Evolutionary conservation across 2,113 vertebrate species (phyloP).

Genomic region (Myrmecophaga tridactyla): DNA sequence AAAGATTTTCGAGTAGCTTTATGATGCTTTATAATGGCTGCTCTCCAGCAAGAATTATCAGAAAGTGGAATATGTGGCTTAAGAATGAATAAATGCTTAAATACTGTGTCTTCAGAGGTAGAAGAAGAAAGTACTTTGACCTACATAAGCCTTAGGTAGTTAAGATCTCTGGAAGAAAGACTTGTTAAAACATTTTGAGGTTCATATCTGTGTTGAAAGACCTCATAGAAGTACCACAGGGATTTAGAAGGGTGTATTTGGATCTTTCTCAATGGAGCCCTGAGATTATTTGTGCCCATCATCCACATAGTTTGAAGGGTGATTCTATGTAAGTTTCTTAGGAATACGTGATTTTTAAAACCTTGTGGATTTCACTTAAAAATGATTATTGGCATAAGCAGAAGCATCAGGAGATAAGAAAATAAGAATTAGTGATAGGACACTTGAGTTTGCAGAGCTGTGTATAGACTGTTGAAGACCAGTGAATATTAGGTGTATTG

Average conservation of each 20-base stretch:
- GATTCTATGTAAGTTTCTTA: conserved; percentile 19
- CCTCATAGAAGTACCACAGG: background rate
- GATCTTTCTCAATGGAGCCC: background rate
- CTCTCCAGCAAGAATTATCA: conserved; percentile 12
- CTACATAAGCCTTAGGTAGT: background rate
- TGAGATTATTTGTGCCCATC: background rate
- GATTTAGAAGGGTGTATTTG: background rate
- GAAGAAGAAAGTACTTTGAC: background rate
- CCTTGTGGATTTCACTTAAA: conserved; percentile 22
- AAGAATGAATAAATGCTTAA: conserved; percentile 35
- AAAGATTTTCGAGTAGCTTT: conserved; percentile 22
- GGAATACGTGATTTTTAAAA: conserved; percentile 46
- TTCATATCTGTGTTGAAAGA: conserved; percentile 39
- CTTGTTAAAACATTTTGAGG: conserved; percentile 51
- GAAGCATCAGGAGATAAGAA: conserved; percentile 11
- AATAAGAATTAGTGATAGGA: conserved; percentile 37
- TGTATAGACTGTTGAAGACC: conserved; percentile 27
- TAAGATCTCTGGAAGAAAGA: conserved; percentile 2
- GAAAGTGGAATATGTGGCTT: background rate
- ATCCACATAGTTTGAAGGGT: conserved; percentile 18
- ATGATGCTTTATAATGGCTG: background rate
- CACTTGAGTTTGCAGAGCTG: conserved; percentile 11
- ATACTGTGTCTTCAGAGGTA: background rate
- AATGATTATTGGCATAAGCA: conserved; percentile 6
- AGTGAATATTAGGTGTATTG: conserved; percentile 46